These are phyloP conservation scores for Oryzias javanicus DNA, from an alignment of 2,113 vertebrate genomes.

Conservation along the genomic window DNA sequence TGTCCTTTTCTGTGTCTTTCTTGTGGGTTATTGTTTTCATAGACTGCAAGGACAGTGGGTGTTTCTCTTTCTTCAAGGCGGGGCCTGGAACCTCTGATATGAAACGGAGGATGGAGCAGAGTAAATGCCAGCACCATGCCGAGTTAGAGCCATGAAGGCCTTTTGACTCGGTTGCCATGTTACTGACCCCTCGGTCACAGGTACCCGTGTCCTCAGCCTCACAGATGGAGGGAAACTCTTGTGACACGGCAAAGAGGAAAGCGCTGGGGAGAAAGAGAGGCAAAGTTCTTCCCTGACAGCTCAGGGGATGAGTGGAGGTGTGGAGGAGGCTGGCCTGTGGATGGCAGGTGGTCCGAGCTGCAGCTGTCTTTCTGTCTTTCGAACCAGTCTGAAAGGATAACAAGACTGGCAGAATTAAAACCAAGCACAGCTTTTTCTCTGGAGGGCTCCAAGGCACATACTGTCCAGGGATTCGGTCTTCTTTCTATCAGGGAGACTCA, in stretches of 20 bases:
- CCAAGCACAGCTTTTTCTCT: slow-evolving; percentile 5
- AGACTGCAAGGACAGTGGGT: slow-evolving; percentile 61
- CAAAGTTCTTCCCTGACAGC: slow-evolving; percentile 25
- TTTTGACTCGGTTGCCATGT: slow-evolving; percentile 74
- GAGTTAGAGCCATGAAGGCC: slow-evolving; percentile 60
- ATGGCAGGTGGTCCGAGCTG: slow-evolving; percentile 47
- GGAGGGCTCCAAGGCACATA: slow-evolving; percentile 32
- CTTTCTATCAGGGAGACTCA: slow-evolving; percentile 28
- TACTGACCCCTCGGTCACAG: slow-evolving; percentile 67
- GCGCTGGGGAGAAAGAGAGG: slow-evolving; percentile 16
- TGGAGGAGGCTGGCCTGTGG: slow-evolving; percentile 5
- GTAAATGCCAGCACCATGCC: slow-evolving; percentile 74
- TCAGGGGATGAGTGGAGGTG: slow-evolving; percentile 13
- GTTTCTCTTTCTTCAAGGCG: slow-evolving; percentile 59
- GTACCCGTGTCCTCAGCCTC: slow-evolving; percentile 64
- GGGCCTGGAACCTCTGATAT: slow-evolving; percentile 52
- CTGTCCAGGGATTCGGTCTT: slow-evolving; percentile 15
- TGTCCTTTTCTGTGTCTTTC: slow-evolving; percentile 39
- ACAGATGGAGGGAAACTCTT: slow-evolving; percentile 35
- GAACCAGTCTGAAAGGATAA: slow-evolving; percentile 51
- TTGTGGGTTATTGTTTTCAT: slow-evolving; percentile 59
- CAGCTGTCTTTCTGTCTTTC: slow-evolving; percentile 45
- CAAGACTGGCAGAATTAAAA: slow-evolving; percentile 44
- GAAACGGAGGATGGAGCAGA: slow-evolving; percentile 50
- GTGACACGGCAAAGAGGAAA: slow-evolving; percentile 28